Percentiles rank a stretch among this genome's conserved stretches.
phyloP scores from a whole-genome alignment of 1,140 invertebrate genomes.

The Drosophila pallidifrons region DNA sequence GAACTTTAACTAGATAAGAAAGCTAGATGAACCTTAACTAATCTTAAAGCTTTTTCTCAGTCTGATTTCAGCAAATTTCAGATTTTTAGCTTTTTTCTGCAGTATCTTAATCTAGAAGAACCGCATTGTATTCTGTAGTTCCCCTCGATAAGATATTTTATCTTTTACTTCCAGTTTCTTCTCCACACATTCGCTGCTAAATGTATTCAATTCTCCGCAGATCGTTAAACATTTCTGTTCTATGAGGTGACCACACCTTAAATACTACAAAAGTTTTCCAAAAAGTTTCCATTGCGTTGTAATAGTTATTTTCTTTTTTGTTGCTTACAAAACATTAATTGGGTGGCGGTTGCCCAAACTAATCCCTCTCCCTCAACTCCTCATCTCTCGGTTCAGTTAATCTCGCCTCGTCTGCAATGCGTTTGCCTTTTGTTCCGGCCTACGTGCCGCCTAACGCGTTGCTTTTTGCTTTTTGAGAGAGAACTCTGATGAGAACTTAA shows the following conservation, averaged over 20 bases:
- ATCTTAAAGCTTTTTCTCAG: too few relatives aligned
- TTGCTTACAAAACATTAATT: slow-evolving; percentile 16
- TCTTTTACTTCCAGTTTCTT: not conserved
- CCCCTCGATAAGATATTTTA: too few relatives aligned
- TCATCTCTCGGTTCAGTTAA: not conserved
- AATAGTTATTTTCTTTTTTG: not conserved
- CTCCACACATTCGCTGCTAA: not conserved
- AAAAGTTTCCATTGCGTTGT: slow-evolving; percentile 27
- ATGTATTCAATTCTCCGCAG: not conserved
- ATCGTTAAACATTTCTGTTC: not conserved
- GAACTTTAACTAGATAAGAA: too few relatives aligned
- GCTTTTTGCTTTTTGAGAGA: slow-evolving; percentile 16
- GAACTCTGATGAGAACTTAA: slow-evolving; percentile 39
- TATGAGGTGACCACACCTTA: not conserved
- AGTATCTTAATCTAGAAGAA: too few relatives aligned
- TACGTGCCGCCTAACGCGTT: slow-evolving; percentile 72
- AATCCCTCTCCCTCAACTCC: slow-evolving; percentile 25
- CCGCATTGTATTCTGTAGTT: too few relatives aligned
- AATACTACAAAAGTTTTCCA: slow-evolving; percentile 12
- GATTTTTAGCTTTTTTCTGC: too few relatives aligned
- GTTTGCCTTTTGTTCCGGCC: slow-evolving; percentile 44
- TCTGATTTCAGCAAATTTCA: too few relatives aligned
- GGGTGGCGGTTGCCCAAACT: not conserved
- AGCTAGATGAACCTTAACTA: too few relatives aligned
- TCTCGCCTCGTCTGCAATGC: not conserved